Conservation (phyloP, 2,797 vertebrate genomes). For the Ptychadena robeensis region DNA sequence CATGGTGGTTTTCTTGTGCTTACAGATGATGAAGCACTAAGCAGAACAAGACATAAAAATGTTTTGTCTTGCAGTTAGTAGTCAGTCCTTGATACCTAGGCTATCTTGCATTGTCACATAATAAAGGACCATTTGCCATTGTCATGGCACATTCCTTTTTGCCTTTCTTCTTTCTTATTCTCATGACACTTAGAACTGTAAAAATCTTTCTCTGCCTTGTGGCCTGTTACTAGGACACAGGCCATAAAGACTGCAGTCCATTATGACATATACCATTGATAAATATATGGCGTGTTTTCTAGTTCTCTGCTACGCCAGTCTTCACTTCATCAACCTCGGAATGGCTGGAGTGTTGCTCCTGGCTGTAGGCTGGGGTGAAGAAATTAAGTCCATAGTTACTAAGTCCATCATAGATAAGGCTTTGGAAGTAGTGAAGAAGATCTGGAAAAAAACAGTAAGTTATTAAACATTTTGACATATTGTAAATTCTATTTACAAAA, state of each 20-base stretch:
- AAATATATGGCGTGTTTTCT: conserved; percentile 62
- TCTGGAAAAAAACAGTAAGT: conserved; percentile 72
- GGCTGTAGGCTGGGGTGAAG: conserved; percentile 73
- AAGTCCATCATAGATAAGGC: conserved; percentile 86
- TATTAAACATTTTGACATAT: background rate
- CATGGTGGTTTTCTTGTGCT: background rate
- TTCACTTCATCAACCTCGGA: conserved; percentile 76
- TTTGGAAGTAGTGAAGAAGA: conserved; percentile 93
- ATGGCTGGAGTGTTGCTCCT: conserved; percentile 70
- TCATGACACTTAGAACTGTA: conserved; percentile 40
- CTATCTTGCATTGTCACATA: conserved; percentile 20
- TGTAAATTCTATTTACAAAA: background rate
- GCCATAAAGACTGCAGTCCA: conserved; percentile 4
- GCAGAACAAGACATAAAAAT: background rate
- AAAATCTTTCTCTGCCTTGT: conserved; percentile 42
- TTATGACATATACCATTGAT: conserved; percentile 9
- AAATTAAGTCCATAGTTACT: conserved; percentile 77
- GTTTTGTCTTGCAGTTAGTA: conserved; percentile 22
- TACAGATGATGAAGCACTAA: background rate
- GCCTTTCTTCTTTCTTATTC: conserved; percentile 21
- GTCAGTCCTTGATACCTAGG: conserved; percentile 15
- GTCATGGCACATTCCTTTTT: conserved; percentile 13
- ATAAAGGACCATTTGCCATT: conserved; percentile 2
- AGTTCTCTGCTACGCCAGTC: conserved; percentile 78
- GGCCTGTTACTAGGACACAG: conserved; percentile 35